Conservation (phyloP, 2,888 invertebrate genomes). For the Brachyptera putata region DNA sequence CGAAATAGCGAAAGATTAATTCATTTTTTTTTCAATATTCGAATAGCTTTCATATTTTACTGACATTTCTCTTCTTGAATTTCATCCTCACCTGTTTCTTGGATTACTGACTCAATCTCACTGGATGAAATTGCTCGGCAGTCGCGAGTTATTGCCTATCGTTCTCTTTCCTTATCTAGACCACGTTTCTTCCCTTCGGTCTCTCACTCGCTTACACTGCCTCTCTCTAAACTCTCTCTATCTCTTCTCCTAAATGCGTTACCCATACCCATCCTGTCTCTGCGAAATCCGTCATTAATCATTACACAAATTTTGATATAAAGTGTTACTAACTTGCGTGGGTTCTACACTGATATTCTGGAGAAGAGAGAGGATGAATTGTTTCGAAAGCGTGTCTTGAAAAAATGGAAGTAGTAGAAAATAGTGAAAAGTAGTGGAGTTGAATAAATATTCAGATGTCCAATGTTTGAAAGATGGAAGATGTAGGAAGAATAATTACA, state of each 20-base stretch:
- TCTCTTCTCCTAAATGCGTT: neutral
- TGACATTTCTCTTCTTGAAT: neutral
- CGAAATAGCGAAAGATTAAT: no score
- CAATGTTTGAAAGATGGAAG: no score
- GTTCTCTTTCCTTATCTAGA: neutral
- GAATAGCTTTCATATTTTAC: neutral
- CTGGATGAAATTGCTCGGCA: neutral
- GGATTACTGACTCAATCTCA: neutral
- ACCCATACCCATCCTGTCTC: neutral
- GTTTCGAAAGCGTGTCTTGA: no score
- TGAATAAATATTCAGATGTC: no score
- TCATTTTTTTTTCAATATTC: neutral
- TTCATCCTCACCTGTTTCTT: constrained; percentile 4
- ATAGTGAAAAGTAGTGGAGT: no score
- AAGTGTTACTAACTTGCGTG: neutral
- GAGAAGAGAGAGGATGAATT: no score
- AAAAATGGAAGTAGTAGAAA: no score
- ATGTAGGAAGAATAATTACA: no score
- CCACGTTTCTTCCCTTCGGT: neutral
- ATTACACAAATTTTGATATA: neutral
- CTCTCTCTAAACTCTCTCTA: neutral
- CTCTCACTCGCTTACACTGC: neutral
- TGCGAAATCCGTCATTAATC: neutral
- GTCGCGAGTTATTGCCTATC: constrained; percentile 3
- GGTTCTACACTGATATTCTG: neutral